Evolutionary conservation across 2,113 vertebrate genomes (phyloP).

Genomic region (Macrotus californicus): DNA sequence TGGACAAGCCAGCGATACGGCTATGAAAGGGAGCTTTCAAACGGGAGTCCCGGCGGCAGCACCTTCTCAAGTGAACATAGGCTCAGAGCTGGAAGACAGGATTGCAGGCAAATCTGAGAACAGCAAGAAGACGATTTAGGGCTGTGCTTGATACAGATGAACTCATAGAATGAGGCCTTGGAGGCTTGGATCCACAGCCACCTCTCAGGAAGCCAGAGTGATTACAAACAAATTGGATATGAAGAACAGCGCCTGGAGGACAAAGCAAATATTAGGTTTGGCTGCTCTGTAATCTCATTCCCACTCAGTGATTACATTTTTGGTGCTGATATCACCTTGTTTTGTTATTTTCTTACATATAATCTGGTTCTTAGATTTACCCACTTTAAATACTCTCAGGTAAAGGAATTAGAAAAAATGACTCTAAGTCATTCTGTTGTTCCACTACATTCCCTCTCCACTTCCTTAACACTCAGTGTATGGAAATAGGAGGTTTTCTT

Average conservation of each 20-base stretch:
- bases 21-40: background rate
- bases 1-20: background rate
- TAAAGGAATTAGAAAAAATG: background rate
- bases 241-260: background rate
- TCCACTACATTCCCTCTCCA: background rate
- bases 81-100: background rate
- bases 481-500: background rate
- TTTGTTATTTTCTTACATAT: background rate
- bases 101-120: background rate
- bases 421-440: background rate
- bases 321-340: background rate
- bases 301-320: background rate
- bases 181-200: background rate
- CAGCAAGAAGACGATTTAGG: background rate
- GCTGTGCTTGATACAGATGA: background rate
- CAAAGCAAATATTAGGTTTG: background rate
- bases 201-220: background rate
- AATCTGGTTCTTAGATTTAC: background rate
- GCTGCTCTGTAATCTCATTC: background rate
- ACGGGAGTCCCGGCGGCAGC: background rate
- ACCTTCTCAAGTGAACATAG: background rate
- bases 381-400: background rate
- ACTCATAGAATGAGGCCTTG: background rate
- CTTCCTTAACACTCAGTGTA: background rate
- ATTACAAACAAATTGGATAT: background rate